Conservation (phyloP, 2,888 invertebrate species). For the Drosophila monieri region DNA sequence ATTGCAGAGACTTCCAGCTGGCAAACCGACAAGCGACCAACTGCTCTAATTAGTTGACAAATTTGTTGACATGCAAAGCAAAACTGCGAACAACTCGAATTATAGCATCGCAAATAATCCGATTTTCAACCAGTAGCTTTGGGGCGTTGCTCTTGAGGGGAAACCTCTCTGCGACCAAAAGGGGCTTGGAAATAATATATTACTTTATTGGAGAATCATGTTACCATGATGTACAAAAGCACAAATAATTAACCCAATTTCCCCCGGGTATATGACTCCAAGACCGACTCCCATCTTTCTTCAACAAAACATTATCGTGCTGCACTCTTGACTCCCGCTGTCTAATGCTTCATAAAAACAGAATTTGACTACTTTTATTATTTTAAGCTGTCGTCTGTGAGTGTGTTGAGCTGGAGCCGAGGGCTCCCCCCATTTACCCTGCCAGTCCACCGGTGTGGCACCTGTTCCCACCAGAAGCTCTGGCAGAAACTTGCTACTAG, state of each 20-base stretch:
- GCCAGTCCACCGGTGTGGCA: conserved; percentile 1
- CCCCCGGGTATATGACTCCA: conserved; percentile 12
- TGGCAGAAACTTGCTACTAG: background rate
- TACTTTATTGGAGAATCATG: conserved; percentile 12
- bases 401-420: conserved; percentile 27
- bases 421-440: conserved; percentile 1
- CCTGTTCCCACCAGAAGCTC: conserved; percentile 1
- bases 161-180: background rate
- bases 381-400: conserved; percentile 19
- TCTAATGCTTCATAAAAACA: conserved; percentile 49
- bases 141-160: too few species aligned
- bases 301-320: conserved; percentile 49
- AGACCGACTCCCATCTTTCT: conserved; percentile 1
- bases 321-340: conserved; percentile 61
- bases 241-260: conserved; percentile 57
- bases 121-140: conserved; percentile 1
- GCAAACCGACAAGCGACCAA: conserved; percentile 26
- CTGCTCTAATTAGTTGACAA: conserved; percentile 60
- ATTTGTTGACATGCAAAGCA: conserved; percentile 63
- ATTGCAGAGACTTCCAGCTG: conserved; percentile 30
- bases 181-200: background rate
- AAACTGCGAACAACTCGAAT: conserved; percentile 26
- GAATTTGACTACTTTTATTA: conserved; percentile 50
- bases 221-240: background rate
- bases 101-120: conserved; percentile 24